phyloP scores from a whole-genome alignment of 2,113 vertebrate species.

The Acanthochromis polyacanthus region DNA sequence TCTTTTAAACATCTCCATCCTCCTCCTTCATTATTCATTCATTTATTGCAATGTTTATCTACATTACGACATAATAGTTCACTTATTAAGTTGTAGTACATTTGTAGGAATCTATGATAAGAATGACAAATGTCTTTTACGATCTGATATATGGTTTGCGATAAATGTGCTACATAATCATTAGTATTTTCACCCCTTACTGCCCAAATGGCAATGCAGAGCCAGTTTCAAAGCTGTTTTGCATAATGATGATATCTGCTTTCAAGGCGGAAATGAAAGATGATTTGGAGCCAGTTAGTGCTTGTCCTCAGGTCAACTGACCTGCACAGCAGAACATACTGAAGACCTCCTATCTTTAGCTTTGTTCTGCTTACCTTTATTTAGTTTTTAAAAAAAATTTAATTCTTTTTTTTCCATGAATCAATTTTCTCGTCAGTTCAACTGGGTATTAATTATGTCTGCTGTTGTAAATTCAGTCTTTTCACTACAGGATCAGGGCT shows the following conservation, averaged over 20 bases:
- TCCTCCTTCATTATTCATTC: no score
- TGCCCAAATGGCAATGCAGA: not conserved
- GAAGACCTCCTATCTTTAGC: slow-evolving; percentile 38
- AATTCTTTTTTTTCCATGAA: slow-evolving; percentile 26
- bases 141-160: no score
- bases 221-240: not conserved
- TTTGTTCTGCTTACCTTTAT: slow-evolving; percentile 23
- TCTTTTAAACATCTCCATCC: no score
- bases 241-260: not conserved
- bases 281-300: slow-evolving; percentile 3
- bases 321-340: slow-evolving; percentile 20
- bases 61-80: not conserved
- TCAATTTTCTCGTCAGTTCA: slow-evolving; percentile 48
- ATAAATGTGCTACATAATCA: no score
- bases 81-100: not conserved
- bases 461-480: slow-evolving; percentile 58
- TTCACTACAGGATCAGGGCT: slow-evolving; percentile 56
- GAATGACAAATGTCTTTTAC: no score
- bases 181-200: not conserved
- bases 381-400: not conserved
- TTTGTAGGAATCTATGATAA: not conserved
- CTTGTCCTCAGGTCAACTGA: slow-evolving; percentile 19
- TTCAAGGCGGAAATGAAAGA: not conserved
- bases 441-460: slow-evolving; percentile 71
- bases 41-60: not conserved